Base-by-base conservation (phyloP, 2,888 invertebrate species). In the Cyclophora albipunctata region DNA sequence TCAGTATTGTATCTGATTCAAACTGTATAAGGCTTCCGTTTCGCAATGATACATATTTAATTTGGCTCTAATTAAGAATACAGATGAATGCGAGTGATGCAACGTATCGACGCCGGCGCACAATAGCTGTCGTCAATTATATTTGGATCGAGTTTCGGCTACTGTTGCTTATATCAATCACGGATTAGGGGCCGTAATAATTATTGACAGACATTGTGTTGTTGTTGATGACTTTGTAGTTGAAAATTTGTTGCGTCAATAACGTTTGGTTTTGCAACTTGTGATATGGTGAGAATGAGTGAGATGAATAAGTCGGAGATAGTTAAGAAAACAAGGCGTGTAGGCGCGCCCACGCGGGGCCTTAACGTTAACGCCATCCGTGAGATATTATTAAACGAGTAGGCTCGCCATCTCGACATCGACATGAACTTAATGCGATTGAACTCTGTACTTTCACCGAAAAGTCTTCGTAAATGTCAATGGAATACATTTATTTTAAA, bases 151-250 rank as follows among this genome's bases (percentile, higher is more conserved):
- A 61, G 57, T 61, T 59, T 55, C 63, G 59, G 73, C 85, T 85
- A 80, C 86, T 74, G 85, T 81, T 71, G 71, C 66, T 63, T 70
- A 72, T 80, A 84, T 85, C 82, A 84, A 85, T 86, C 84, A 78
- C 58, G 71, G 75, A 80, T 83, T 81, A 83, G 69, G 69, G 59
- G 60, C 20, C 60, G 69, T 80, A 80, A 81, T 85, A 78, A 83
- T 81, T 81, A 86, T 80, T 83, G 84, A 84, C 84, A 75, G 76
- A 65, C 62, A 71, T 73, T 74, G 75, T 73, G 74, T 69, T 59
- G 68, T 54, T 62, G 64, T 62, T 54, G 50, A 58, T 60, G 55
- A 60, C 5, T 37, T 37, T 37, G 71, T 65, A 61, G 75, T 74
- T 77, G 68, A 69, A 63, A 62, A 48, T 2, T 54, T 65, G 58